A percentile compares a stretch with the other conserved stretches of the same genome.
These are phyloP conservation scores for Chrysolophus pictus DNA, from an alignment of 2,797 vertebrate species.

Conservation along the genomic window DNA sequence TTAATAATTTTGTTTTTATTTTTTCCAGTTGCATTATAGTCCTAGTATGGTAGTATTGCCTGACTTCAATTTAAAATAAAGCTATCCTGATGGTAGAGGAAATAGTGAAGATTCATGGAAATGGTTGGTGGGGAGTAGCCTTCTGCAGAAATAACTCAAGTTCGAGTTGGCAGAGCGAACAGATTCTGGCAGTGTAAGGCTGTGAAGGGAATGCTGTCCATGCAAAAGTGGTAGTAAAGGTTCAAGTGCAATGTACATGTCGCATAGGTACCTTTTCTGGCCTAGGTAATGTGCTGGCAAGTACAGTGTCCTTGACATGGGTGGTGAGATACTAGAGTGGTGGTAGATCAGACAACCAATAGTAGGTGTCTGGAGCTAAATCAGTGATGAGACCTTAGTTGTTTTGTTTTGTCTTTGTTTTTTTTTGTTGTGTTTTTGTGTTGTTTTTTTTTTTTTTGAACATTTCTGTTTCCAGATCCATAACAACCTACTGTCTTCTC, in stretches of 20 bases:
- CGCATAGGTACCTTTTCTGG: background rate
- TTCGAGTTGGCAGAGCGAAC: background rate
- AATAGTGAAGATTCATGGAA: background rate
- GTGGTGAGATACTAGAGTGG: background rate
- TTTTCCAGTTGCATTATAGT: background rate
- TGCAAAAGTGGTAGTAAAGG: background rate
- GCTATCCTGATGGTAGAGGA: constrained; percentile 9
- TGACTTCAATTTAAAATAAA: constrained; percentile 27
- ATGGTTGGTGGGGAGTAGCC: background rate
- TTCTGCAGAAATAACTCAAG: constrained; percentile 1
- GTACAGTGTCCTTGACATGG: background rate
- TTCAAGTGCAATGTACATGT: background rate
- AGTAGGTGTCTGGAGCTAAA: background rate
- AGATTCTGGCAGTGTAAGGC: background rate
- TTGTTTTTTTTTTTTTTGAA: background rate
- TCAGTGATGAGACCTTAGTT: background rate
- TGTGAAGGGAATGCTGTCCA: background rate
- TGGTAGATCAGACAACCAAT: background rate
- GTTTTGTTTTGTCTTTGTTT: background rate
- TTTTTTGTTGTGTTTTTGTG: background rate
- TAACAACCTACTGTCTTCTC: background rate
- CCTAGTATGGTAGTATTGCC: background rate
- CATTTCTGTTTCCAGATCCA: background rate
- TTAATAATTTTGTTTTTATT: background rate
- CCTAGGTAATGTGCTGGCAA: background rate